A percentile compares a stretch with the other conserved stretches of the same genome.
Evolutionary conservation across 2,113 vertebrate species (phyloP).

Genomic region (Sinocyclocheilus maitianheensis): DNA sequence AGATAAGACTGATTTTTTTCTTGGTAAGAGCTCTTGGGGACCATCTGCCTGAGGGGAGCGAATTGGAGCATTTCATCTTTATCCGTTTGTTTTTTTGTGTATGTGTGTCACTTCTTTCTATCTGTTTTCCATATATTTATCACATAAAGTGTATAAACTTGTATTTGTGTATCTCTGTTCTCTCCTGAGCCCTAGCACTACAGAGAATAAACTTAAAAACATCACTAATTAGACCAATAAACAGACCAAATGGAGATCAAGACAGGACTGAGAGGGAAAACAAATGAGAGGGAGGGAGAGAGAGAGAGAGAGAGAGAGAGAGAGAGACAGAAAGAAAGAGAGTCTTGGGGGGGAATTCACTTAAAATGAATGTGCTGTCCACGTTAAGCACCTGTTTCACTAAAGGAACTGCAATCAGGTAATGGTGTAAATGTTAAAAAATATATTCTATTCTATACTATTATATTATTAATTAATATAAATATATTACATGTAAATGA

Average conservation of each 20-base stretch:
- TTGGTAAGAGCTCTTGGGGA: neutral
- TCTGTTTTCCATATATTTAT: neutral
- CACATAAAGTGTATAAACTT: neutral
- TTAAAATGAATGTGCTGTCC: neutral
- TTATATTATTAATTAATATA: neutral
- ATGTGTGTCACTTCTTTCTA: neutral
- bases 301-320: too few species aligned
- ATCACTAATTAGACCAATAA: slow-evolving; percentile 8
- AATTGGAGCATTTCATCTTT: slow-evolving; percentile 5
- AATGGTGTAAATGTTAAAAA: neutral
- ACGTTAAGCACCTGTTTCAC: neutral
- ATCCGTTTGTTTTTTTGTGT: neutral
- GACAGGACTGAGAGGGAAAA: neutral
- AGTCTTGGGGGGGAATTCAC: neutral
- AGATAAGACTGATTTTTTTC: slow-evolving; percentile 8
- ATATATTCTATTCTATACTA: neutral
- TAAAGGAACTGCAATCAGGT: neutral
- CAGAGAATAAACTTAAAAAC: slow-evolving; percentile 36
- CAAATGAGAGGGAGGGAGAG: neutral
- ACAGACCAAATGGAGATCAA: slow-evolving; percentile 3
- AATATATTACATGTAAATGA: neutral
- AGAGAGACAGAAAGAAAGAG: neutral
- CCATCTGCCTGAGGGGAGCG: neutral
- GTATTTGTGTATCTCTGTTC: neutral
- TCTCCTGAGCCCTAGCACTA: neutral